Base-by-base conservation (phyloP, 2,888 invertebrate genomes). In the Drosophila rubida region DNA sequence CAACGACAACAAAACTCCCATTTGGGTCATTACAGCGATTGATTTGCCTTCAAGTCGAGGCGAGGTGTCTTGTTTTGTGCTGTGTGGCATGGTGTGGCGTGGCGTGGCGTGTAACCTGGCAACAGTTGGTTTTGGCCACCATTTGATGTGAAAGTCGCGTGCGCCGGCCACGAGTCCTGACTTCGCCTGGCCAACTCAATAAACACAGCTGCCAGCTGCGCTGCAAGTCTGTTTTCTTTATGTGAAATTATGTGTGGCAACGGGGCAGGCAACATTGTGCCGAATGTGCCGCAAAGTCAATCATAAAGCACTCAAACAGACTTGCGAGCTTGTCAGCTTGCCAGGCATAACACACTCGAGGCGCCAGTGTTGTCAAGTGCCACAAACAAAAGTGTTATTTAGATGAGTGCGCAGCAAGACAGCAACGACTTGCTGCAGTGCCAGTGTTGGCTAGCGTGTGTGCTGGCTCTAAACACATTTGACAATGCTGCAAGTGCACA, bases 111-210 rank as follows among this genome's bases (percentile, higher is more conserved):
- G 75, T 75, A 50, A 76, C 82, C 87, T 76, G 87, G 82, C 82
- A 82, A 82, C 82, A 87, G 87, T 82, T 82, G 86, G 87, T 79
- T 82, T 73, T 85, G 82, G 83, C 75, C 75, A 78, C 46, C 60
- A 14, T 48, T 51, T 39, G 30, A 70, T 70, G 69, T 64, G 70
- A 64, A 60, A 63, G 71, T 70, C 50, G 71, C 68, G 68, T 68
- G 69, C 23, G 4, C 16, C 27, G 6, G 41, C 16, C 60, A 61
- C 58, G 42, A 4, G 14, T 13, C 37, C 23, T 39, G 25, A 7
- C 45, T 4, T 23, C 7, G 6, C 6, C 16, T 14, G 7, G 37
- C 14, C 61, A 62, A 61, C 35, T 51, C 46, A 48, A 71, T 57
- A 67, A 68, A 67, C 39, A 51, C 48, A 53, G 46, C 45, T 42